Evolutionary conservation across 2,797 vertebrate genomes (phyloP).

Genomic region (Hephaestus fuliginosus): DNA sequence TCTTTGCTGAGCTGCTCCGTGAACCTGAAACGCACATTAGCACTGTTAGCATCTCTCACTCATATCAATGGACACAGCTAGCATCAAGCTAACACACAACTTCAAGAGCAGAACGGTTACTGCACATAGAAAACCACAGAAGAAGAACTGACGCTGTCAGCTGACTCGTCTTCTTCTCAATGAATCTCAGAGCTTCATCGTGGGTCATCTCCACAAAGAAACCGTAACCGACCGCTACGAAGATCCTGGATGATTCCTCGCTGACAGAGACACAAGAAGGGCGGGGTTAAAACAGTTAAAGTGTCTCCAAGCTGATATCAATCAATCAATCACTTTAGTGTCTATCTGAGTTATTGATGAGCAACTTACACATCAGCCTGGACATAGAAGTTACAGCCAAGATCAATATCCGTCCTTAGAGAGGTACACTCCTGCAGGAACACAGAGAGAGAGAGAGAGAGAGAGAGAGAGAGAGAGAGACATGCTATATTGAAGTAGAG

Average conservation of each 20-base stretch:
- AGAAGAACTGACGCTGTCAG: constrained; percentile 86
- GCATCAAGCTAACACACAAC: constrained; percentile 20
- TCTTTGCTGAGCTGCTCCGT: constrained; percentile 90
- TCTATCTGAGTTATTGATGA: not conserved
- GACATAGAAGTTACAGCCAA: constrained; percentile 93
- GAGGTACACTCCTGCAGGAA: constrained; percentile 76
- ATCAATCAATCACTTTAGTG: too few relatives aligned
- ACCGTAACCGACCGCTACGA: constrained; percentile 90
- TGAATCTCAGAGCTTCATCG: constrained; percentile 90
- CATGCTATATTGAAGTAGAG: too few relatives aligned
- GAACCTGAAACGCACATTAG: constrained; percentile 82
- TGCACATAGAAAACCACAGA: constrained; percentile 4
- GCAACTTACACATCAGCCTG: constrained; percentile 91
- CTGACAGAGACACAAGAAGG: constrained; percentile 66
- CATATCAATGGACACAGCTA: not conserved
- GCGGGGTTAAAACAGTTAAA: too few relatives aligned
- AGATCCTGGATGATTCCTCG: constrained; percentile 89
- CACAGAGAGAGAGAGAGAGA: too few relatives aligned
- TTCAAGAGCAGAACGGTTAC: not conserved
- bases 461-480: too few relatives aligned
- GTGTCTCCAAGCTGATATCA: too few relatives aligned
- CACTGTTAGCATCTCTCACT: constrained; percentile 18
- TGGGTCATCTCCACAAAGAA: constrained; percentile 92
- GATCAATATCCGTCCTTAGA: constrained; percentile 90
- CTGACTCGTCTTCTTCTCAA: constrained; percentile 91